Evolutionary conservation across 2,888 invertebrate genomes (phyloP), one percentile per base, ranked within the genome.

Genomic region (Prenolepis imparis): DNA sequence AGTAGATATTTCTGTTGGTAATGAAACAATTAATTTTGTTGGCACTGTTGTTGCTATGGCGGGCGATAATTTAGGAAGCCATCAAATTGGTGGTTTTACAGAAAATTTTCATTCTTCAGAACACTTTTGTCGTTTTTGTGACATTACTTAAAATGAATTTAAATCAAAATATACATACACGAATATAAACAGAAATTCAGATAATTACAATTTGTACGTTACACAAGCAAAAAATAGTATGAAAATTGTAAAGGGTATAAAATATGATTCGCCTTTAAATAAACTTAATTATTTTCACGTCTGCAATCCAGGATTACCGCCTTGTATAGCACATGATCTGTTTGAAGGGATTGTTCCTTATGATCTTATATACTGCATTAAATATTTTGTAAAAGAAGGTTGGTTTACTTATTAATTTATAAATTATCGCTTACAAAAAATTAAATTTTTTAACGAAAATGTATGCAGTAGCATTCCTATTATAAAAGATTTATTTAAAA

Each of bases 281-380:
- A 52, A 78, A 59, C 80, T 89, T 44, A 70, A 82, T 44, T 80
- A 86, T 84, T 91, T 70, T 86, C 89, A 90, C 68, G 85, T 90
- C 1, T 89, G 87, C 59, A 84, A 86, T 84, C 87, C 90, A 66
- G 89, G 84, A 32, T 67, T 84, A 24, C 68, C 84, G 9, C 74
- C 81, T 15, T 84, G 81, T 28, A 75, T 75, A 67, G 89, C 89
- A 2, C 90, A 90, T 83, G 91, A 90, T 84, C n/a, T 90, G 15
- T 88, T 84, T 57, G 88, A 90, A 83, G 88, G 88, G 3, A 63
- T 90, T 28, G 48, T 89, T 32, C 83, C 77, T 64, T 83, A 84
- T 74, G 89, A 90, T 83, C 21, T 90, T 32, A 84, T 80, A 81
- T 77, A 88, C 11, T 73, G 66, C 52, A 32, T 90, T 61, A 87